phyloP scores from a whole-genome alignment of 2,113 vertebrate genomes.

The Aldabrachelys gigantea region DNA sequence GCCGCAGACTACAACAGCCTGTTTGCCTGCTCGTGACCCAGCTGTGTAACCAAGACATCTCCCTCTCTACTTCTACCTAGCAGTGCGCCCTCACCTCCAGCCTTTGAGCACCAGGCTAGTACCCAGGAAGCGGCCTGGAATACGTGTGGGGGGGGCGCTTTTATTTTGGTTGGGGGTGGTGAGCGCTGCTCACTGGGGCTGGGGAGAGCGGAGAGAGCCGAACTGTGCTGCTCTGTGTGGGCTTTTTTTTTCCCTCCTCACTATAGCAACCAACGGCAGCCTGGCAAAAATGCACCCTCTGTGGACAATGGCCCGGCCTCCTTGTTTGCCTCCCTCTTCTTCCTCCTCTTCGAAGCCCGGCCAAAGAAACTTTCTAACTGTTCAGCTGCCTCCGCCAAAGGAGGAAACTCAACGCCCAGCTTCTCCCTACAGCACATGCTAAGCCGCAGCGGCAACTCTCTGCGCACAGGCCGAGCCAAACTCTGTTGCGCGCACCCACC shows the following conservation, averaged over 20 bases:
- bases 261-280: conserved; percentile 94
- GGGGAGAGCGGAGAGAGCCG: conserved; percentile 72
- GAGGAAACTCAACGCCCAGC: background rate
- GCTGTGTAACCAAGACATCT: background rate
- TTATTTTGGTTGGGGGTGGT: conserved; percentile 80
- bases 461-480: background rate
- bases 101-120: background rate
- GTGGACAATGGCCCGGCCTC: conserved; percentile 92
- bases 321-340: conserved; percentile 74
- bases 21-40: background rate
- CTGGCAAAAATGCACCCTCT: conserved; percentile 93
- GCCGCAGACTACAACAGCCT: background rate
- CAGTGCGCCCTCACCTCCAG: background rate
- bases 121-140: conserved; percentile 19
- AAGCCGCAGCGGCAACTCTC: no score
- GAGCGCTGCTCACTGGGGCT: conserved; percentile 52
- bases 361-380: conserved; percentile 49
- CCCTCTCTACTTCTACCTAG: background rate
- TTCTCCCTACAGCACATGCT: no score
- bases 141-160: conserved; percentile 54
- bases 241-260: conserved; percentile 88
- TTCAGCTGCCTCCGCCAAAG: background rate
- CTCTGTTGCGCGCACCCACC: background rate
- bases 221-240: conserved; percentile 89
- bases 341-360: conserved; percentile 61